Base-by-base conservation (phyloP, 2,888 invertebrate genomes). In the Halocaridina rubra region DNA sequence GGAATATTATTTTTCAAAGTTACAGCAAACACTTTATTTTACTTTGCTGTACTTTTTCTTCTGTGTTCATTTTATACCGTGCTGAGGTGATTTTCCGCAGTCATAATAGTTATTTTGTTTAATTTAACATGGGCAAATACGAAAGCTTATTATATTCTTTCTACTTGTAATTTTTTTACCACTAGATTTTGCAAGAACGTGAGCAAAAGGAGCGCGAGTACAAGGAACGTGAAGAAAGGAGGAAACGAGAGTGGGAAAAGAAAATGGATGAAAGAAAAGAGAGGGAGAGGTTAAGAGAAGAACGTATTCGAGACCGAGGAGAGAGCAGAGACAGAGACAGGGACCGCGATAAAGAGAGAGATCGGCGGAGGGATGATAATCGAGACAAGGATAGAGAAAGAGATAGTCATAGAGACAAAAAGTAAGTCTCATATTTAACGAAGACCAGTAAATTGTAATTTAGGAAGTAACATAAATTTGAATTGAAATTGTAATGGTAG, bases 251-350 rank as follows among this genome's bases (percentile, higher is more conserved):
- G 16, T 87, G 87, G 87, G 80, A 82, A 57, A 81, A 74, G 67
- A 85, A 82, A 33, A 87, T 87, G 85, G 87, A 87, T 29, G 87
- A 87, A 71, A 53, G 87, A 29, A 80, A 85, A 64, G 87, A 85
- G 53, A 64, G 87, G 30, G 87, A 87, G 39, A 79, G 80, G 57
- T 22, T 67, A 29, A 30, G 87, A 13, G 87, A 87, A 64, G 87
- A 85, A 33, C 78, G 87, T 32, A 19, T 77, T n/a, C 85, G 76
- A 39, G 84, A 85, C n/a, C 13, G 86, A 32, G 81, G 30, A 22
- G 78, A 78, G 33, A 72, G 74, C 39, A 81, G 86, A 30, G 81
- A 86, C 67, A 84, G 46, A 39, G 82, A 84, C 8, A 57, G 82
- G 39, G 82, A 84, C 16, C 33, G 81, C n/a, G n/a, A n/a, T n/a